Evolutionary conservation across 1,140 invertebrate species (phyloP), one percentile per base, ranked within the genome.

Genomic region (Lepidurus apus): DNA sequence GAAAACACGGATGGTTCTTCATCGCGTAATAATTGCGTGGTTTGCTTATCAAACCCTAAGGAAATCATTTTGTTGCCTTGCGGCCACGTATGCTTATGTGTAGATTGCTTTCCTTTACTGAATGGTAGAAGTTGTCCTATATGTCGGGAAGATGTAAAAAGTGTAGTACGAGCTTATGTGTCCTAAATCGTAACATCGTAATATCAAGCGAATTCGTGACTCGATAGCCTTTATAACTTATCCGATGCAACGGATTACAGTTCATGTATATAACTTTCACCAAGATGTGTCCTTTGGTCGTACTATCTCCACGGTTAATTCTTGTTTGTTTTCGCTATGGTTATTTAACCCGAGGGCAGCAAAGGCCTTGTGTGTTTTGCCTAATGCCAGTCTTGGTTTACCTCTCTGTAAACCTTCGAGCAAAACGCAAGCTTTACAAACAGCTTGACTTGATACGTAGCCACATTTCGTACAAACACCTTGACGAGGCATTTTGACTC

Each of bases 341-440:
- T 7, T 65, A 65, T 65, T 65, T 65, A 65, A 65, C 9, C 53
- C 53, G 17, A 65, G 21, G 21, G 53, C 78, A 45, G 78, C 87
- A 88, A 82, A 91, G 90, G 47, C 91, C 86, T 93, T 93, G 73
- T 91, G 93, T 78, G 90, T 91, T 86, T 96, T 96, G 8, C 93
- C 93, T 75, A 95, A 92, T 3, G 93, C 94, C 73, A 95, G 86
- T 84, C 90, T 93, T 3, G 97, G 96, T 74, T 95, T 84, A 11
- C 97, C 97, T 83, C 93, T 92, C 85, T 98, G 99, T 0, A 99
- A 87, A 10, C 98, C 97, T 88, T 98, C 95, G 7, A 99, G 86
- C 75, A 99, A 87, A 3, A 97, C 89, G 86, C 98, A 99, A 0
- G 98, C 97, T 86, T 99, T 99, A 84, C 98, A 99, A 11, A 98